These are phyloP conservation scores for Melanotaenia maccullochi DNA, from an alignment of 2,797 vertebrate genomes.

Conservation along the genomic window DNA sequence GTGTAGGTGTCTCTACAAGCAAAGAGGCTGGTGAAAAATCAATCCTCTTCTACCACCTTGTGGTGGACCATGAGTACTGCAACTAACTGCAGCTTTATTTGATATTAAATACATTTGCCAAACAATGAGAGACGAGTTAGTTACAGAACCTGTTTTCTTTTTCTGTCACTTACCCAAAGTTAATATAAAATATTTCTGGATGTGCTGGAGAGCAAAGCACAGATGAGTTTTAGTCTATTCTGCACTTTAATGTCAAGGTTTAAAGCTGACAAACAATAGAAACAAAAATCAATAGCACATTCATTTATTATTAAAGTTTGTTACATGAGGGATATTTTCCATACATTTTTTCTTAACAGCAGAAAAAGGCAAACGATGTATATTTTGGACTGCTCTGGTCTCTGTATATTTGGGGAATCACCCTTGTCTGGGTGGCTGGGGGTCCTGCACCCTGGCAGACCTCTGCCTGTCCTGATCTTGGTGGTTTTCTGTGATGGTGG, in stretches of 20 bases:
- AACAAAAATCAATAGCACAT: conserved; percentile 36
- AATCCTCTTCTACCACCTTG: conserved; percentile 51
- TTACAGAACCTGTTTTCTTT: background rate
- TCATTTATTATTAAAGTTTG: conserved; percentile 63
- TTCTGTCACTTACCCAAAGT: background rate
- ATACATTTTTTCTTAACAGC: conserved; percentile 43
- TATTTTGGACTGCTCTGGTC: background rate
- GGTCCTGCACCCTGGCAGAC: too few species aligned
- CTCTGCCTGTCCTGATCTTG: too few species aligned
- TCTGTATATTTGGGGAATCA: background rate
- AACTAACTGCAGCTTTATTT: background rate
- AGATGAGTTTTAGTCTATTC: background rate
- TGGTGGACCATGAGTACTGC: conserved; percentile 45
- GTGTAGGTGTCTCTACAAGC: background rate
- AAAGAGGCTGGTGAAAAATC: background rate
- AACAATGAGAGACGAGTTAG: background rate
- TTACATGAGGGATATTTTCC: conserved; percentile 39
- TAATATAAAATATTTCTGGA: background rate
- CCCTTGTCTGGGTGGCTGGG: too few species aligned
- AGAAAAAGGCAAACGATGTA: conserved; percentile 4
- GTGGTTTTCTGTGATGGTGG: too few species aligned
- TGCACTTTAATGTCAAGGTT: background rate
- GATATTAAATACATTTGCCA: background rate
- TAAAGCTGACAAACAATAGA: background rate
- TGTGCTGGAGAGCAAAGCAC: too few species aligned